A percentile compares a stretch with the other conserved stretches of the same genome.
Evolutionary conservation across 2,113 vertebrate genomes (phyloP).

Genomic region (Centropristis striata): DNA sequence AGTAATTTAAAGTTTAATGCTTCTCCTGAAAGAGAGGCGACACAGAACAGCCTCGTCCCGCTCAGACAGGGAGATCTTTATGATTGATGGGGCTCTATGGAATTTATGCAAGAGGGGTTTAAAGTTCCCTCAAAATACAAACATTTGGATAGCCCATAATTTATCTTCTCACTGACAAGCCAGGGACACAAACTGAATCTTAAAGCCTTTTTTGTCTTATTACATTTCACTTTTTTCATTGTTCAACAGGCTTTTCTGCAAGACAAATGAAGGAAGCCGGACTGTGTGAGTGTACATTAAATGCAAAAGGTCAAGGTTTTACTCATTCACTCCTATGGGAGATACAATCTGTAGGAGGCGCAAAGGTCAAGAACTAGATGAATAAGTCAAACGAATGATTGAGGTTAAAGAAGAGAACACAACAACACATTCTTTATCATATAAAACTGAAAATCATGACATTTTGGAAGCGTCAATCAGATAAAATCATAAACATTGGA

Average conservation of each 20-base stretch:
- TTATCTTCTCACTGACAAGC: constrained; percentile 36
- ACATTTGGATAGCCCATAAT: constrained; percentile 42
- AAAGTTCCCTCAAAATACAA: constrained; percentile 33
- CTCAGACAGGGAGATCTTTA: neutral
- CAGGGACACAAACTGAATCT: constrained; percentile 14
- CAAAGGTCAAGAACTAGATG: neutral
- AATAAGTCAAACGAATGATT: neutral
- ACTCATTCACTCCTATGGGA: neutral
- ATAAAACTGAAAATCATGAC: neutral
- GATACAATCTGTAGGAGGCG: neutral
- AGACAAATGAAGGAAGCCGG: neutral
- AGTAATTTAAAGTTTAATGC: constrained; percentile 14
- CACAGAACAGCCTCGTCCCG: constrained; percentile 5
- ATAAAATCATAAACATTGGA: neutral
- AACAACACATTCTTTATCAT: too few relatives aligned
- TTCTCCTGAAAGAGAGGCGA: constrained; percentile 7
- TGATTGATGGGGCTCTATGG: constrained; percentile 28
- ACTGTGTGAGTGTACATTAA: neutral
- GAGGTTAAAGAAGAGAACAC: neutral
- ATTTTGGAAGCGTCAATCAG: neutral
- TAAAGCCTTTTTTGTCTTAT: neutral
- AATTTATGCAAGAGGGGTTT: constrained; percentile 13
- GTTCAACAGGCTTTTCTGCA: neutral
- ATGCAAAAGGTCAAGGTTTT: neutral
- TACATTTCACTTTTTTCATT: neutral